Evolutionary conservation across 2,888 invertebrate species (phyloP).

Genomic region (Drosophila subsilvestris): DNA sequence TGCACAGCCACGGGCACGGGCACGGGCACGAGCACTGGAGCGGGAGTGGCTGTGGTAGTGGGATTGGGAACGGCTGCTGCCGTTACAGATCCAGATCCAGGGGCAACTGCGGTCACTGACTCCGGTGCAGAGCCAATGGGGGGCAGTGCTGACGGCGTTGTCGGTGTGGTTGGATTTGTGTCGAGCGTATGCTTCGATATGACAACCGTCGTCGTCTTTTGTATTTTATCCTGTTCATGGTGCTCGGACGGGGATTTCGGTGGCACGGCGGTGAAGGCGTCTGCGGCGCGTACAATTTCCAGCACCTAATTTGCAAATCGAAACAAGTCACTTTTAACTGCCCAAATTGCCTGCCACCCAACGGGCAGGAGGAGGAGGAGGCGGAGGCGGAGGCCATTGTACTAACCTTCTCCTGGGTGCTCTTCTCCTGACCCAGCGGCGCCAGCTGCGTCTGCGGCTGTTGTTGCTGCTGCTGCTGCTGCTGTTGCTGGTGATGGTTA

Average conservation of each 20-base stretch:
- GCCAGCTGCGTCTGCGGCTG: conserved; percentile 82
- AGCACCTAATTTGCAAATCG: conserved; percentile 86
- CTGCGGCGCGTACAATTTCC: conserved; percentile 94
- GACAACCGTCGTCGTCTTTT: conserved; percentile 95
- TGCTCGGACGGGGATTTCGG: conserved; percentile 91
- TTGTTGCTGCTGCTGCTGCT: conserved; percentile 43
- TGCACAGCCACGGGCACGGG: conserved; percentile 54
- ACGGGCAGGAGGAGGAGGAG: conserved; percentile 3
- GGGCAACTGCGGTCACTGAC: conserved; percentile 45
- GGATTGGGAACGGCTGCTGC: conserved; percentile 36
- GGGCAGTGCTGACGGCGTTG: conserved; percentile 73
- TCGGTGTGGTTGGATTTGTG: conserved; percentile 82
- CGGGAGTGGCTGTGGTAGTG: conserved; percentile 36
- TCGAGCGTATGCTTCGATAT: conserved; percentile 97
- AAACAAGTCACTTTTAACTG: conserved; percentile 20
- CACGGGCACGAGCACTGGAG: conserved; percentile 41
- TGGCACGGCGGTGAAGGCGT: conserved; percentile 84
- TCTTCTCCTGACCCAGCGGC: conserved; percentile 88
- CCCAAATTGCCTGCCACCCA: conserved; percentile 5
- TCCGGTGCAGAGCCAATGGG: conserved; percentile 40
- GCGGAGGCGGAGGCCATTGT: no score
- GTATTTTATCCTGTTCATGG: conserved; percentile 85
- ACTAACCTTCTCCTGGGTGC: conserved; percentile 91
- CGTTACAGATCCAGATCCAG: background rate
- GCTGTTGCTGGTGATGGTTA: no score